Percentiles rank a stretch among this genome's conserved stretches.
Evolutionary conservation across 2,888 invertebrate species (phyloP).

Genomic region (Ochropleura plecta): DNA sequence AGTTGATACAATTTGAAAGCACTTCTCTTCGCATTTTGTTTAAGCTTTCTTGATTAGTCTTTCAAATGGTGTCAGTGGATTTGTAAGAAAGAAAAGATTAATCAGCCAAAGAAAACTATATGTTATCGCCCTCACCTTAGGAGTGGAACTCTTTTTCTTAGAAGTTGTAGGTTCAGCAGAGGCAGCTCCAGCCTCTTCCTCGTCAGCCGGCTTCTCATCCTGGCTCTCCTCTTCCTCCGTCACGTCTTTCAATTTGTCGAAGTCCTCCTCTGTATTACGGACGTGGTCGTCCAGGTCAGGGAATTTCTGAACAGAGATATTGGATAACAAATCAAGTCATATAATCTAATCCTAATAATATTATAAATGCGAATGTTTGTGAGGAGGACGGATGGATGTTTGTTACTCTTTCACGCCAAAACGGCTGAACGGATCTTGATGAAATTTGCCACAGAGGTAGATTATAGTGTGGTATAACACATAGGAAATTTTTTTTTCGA

Average conservation of each 20-base stretch:
- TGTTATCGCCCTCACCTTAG: conserved; percentile 77
- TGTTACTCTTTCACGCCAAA: no score
- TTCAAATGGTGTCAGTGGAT: not conserved
- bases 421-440: no score
- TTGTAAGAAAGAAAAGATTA: not conserved
- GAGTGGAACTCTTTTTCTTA: conserved; percentile 87
- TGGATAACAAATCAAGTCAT: not conserved
- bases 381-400: no score
- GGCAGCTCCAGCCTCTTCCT: conserved; percentile 65
- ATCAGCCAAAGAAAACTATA: not conserved
- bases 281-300: conserved; percentile 88
- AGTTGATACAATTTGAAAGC: no score
- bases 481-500: no score
- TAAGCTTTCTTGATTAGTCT: not conserved
- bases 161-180: conserved; percentile 64
- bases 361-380: no score
- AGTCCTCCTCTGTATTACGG: conserved; percentile 92
- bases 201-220: conserved; percentile 72
- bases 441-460: no score
- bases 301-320: conserved; percentile 79
- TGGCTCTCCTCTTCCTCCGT: conserved; percentile 74
- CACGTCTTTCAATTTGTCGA: conserved; percentile 93
- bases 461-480: no score
- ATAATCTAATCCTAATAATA: no score
- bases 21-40: no score